Evolutionary conservation across 1,140 invertebrate genomes (phyloP), one percentile per base, ranked within the genome.

Genomic region (Drosophila malerkotliana): DNA sequence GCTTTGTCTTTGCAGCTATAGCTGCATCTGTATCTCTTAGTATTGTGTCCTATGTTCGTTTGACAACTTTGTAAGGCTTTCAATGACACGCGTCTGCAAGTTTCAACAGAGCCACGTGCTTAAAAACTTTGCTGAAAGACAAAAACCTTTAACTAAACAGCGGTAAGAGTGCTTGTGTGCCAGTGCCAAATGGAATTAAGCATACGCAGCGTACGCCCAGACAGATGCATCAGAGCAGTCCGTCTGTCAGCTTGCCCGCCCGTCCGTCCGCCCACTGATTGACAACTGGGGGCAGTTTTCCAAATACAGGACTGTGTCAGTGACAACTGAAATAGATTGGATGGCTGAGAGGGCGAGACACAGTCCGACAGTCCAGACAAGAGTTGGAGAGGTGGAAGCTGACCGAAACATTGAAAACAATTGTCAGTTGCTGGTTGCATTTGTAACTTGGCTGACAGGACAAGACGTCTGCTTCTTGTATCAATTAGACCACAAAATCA

Each of bases 371-470:
- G 21, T 5, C 9, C 6, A 8, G 4, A 21, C 18, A 9, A 32
- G 21, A 14, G 5, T 21, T 32, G 15, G 10, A 49, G 18, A 54
- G 32, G 24, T 21, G 54, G 41, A 14, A 30, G 24, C 64, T 87
- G 83, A 87, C 83, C 83, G 58, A 80, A 88, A 69, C 67, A 88
- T 78, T 66, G 79, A 83, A 82, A 88, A 87, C 83, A 79, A 87
- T 88, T 88, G 83, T 87, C 79, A 88, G 63, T 55, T 82, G 69
- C 77, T 81, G 61, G 71, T 51, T 87, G 66, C 83, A 88, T 64
- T 83, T 76, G 71, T 58, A 88, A 76, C 79, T 76, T 83, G 77
- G 49, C 72, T 78, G 74, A 57, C 77, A 56, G 47, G 58, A 80
- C 61, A 80, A 77, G 60, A 37, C 51, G 75, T 69, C 47, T 79